Evolutionary conservation across 1,140 invertebrate genomes (phyloP), one percentile per base, ranked within the genome.

Genomic region (Leptopilina boulardi): DNA sequence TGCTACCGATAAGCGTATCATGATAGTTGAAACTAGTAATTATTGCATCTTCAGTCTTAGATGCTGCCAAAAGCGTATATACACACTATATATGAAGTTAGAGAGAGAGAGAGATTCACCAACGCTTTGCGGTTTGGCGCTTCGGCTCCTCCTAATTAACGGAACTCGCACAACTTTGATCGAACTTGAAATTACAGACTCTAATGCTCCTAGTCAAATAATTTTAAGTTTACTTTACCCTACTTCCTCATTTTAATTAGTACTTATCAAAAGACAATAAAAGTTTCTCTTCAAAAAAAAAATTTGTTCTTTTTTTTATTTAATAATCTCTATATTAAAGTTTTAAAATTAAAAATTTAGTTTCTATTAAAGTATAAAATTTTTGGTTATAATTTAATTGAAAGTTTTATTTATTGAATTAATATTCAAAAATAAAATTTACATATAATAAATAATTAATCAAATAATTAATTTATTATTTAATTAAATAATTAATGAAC

Each of bases 151-250:
- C 23, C 59, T 30, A 66, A 66, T 66, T 66, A 66, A 66, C 59
- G 59, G 59, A 66, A 66, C 26, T 34, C 59, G 23, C 26, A 30
- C 23, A 66, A 66, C 59, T 66, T 66, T 66, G 59, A 66, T 66
- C 59, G 59, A 66, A 66, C 59, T 66, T 66, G 21, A 30, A 66
- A 66, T 34, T 66, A 66, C 23, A 26, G 23, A 15, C 23, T 66
- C 13, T 66, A 66, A 34, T 66, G 21, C 13, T 66, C n/a, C 10
- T 30, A 66, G 47, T 51, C 13, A 66, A 30, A 66, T 66, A 66
- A 66, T 66, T 66, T 30, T 5, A 9, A 26, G 11, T 66, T 66
- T 66, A 30, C 2, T 13, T 30, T 30, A n/a, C 15, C n/a, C 42
- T 10, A 47, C 42, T 47, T 47, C 2, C 18, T 18, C 18, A 51